Conservation (phyloP, 2,113 vertebrate species). For the Numenius arquata region DNA sequence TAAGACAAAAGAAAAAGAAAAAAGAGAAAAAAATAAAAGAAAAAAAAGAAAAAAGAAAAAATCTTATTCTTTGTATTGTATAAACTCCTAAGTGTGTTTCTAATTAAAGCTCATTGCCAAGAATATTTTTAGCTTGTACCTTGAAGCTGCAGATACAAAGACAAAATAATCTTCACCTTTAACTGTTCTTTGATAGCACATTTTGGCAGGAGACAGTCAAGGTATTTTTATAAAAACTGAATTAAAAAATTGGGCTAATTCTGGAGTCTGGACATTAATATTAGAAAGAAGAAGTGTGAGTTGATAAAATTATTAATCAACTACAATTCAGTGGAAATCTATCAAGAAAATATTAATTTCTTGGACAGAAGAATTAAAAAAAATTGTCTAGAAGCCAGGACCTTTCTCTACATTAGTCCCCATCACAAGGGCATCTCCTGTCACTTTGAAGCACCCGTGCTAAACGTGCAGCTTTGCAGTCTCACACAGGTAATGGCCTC, state of each 20-base stretch:
- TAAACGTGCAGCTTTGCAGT: not conserved
- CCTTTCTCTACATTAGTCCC: not conserved
- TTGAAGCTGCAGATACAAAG: not conserved
- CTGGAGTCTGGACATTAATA: not conserved
- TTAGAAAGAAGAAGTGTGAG: not conserved
- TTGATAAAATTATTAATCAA: not conserved
- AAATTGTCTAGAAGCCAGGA: not conserved
- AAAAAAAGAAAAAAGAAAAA: not conserved
- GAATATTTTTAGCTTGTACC: not conserved
- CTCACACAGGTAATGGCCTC: not conserved
- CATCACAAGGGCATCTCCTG: not conserved
- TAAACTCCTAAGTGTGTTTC: not conserved
- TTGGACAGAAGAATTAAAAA: not conserved
- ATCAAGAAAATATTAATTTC: not conserved
- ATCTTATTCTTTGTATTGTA: not conserved
- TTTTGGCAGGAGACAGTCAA: not conserved
- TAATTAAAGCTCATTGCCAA: constrained; percentile 1
- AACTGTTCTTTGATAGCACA: not conserved
- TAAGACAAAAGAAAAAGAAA: not conserved
- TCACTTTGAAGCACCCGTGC: not conserved
- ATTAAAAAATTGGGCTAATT: not conserved
- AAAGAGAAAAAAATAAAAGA: too few species aligned
- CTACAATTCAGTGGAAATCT: not conserved
- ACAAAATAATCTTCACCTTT: not conserved
- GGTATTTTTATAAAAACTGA: not conserved